Evolutionary conservation across 2,888 invertebrate species (phyloP), one percentile per base, ranked within the genome.

Genomic region (Exephanes ischioxanthus): DNA sequence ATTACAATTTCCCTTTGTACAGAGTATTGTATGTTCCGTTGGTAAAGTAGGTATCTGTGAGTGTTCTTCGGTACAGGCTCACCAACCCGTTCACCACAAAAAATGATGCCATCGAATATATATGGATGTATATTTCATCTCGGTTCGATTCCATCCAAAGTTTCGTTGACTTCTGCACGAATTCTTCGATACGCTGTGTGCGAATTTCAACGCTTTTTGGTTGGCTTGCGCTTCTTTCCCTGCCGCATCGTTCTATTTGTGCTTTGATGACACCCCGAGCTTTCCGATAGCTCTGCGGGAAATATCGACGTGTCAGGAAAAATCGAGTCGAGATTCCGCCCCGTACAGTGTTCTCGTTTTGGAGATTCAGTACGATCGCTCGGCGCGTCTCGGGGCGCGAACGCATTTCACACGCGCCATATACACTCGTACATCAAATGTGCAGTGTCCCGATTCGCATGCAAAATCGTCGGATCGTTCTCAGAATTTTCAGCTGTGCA

Each of bases 251-350:
- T 41, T 41, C 63, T 53, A 33, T 55, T 41, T n/a, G 26, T 22
- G 75, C 80, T 63, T 71, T 70, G 55, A 6, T 68, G 53, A 68
- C 30, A 22, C n/a, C 68, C 53, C 61, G 55, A 53, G 22, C 22
- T 71, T 66, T 53, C 33, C 70, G 48, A 58, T 63, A 37, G 4
- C 53, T 63, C 53, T 26, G 16, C 51, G 53, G n/a, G 22, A 68
- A 71, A 71, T 63, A 84, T 84, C 79, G 75, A 84, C 80, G 79
- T 80, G 83, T 84, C 83, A 80, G 70, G 70, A 61, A 70, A 80
- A 84, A 80, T 80, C 83, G 80, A 80, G 75, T 80, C 83, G 83
- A 76, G 75, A 84, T 80, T 83, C 63, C 53, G 51, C 61, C 63
- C 70, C 68, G 55, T 77, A 41, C 41, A 67, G 79, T 75, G 66